Conservation (phyloP, 2,888 invertebrate genomes). For the Dryomyza anilis region DNA sequence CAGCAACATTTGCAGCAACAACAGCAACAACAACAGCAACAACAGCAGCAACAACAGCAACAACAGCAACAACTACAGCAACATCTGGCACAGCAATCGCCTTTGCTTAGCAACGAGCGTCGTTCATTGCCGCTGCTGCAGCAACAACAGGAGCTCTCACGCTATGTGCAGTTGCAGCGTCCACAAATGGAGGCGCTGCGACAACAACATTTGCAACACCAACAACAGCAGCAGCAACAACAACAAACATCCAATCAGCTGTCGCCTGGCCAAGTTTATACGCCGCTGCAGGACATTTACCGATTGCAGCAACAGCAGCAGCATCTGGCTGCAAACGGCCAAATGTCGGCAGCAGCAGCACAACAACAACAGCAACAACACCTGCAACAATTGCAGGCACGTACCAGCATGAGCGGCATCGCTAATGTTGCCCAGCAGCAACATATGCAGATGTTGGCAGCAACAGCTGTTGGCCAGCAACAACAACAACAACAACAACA, state of each 20-base stretch:
- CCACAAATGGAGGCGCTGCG: slow-evolving; percentile 49
- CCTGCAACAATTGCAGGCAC: slow-evolving; percentile 37
- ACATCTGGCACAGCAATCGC: slow-evolving; percentile 44
- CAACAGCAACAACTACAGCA: slow-evolving; percentile 24
- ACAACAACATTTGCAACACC: slow-evolving; percentile 36
- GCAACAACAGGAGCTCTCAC: slow-evolving; percentile 52
- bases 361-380: slow-evolving; percentile 41
- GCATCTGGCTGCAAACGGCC: slow-evolving; percentile 37
- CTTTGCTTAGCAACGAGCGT: slow-evolving; percentile 46
- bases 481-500: slow-evolving; percentile 49
- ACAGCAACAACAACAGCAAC: slow-evolving; percentile 27
- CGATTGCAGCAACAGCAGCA: slow-evolving; percentile 54
- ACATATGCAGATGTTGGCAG: slow-evolving; percentile 50
- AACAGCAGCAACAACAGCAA: slow-evolving; percentile 20
- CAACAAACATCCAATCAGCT: slow-evolving; percentile 37
- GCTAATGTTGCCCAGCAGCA: slow-evolving; percentile 53
- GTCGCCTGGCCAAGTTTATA: slow-evolving; percentile 50
- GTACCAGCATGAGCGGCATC: slow-evolving; percentile 59
- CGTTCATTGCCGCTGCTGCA: slow-evolving; percentile 39
- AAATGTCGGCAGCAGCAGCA: slow-evolving; percentile 32
- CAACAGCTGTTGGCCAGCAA: slow-evolving; percentile 40
- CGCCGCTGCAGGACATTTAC: slow-evolving; percentile 53
- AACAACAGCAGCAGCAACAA: slow-evolving; percentile 32
- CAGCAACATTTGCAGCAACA: slow-evolving; percentile 37
- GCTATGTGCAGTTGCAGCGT: slow-evolving; percentile 55